phyloP scores from a whole-genome alignment of 2,888 invertebrate species.

The Chesias legatella region DNA sequence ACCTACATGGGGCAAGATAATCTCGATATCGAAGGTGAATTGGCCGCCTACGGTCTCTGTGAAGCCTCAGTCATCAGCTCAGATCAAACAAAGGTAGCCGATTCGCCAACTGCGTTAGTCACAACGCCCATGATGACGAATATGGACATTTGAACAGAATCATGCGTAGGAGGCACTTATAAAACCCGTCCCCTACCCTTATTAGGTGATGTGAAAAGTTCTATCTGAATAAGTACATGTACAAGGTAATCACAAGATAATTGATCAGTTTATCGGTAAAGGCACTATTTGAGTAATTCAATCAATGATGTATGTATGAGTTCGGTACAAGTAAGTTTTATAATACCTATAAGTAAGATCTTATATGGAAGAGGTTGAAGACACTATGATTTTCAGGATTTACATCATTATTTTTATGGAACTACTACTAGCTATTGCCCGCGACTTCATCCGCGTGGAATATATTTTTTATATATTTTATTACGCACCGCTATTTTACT shows the following conservation, averaged over 20 bases:
- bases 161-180: conserved; percentile 66
- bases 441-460: no score
- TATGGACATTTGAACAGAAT: conserved; percentile 70
- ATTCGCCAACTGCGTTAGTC: conserved; percentile 65
- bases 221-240: conserved; percentile 31
- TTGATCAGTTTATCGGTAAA: conserved; percentile 5
- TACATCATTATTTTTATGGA: no score
- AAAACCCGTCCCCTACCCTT: conserved; percentile 56
- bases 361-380: no score
- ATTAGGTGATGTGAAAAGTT: conserved; percentile 52
- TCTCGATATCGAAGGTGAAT: conserved; percentile 74
- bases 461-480: no score
- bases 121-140: conserved; percentile 69
- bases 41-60: conserved; percentile 61
- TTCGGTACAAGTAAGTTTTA: no score
- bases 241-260: conserved; percentile 2
- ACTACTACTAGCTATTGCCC: no score
- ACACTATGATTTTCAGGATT: no score
- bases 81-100: conserved; percentile 69
- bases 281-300: no score
- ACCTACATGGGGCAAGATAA: conserved; percentile 62
- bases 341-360: no score
- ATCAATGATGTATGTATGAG: neutral
- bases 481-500: no score
- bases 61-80: conserved; percentile 65